These are phyloP conservation scores for Temnopleurus reevesii DNA, from an alignment of 53 echinoderm and acorn worm species.

Conservation along the genomic window DNA sequence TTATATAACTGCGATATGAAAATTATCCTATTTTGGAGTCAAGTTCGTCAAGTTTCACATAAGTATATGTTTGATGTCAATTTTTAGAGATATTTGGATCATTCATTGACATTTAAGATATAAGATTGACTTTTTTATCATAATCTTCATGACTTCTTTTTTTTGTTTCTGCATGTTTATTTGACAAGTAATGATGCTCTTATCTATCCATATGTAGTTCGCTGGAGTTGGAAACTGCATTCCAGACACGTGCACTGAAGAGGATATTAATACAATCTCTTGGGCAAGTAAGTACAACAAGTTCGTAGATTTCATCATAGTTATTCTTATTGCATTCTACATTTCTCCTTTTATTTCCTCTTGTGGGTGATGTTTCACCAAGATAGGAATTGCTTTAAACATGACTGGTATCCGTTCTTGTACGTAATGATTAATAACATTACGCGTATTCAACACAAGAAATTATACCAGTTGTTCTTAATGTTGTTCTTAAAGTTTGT, in stretches of 20 bases:
- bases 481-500: too few relatives aligned
- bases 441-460: neutral
- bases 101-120: neutral
- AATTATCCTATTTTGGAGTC: too few relatives aligned
- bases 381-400: neutral
- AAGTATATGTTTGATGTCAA: too few relatives aligned
- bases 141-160: neutral
- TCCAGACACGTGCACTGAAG: constrained; percentile 10
- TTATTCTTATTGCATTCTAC: neutral
- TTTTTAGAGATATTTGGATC: too few relatives aligned
- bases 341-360: neutral
- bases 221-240: neutral
- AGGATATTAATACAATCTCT: neutral
- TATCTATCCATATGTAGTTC: neutral
- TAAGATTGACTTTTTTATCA: neutral
- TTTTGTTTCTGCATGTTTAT: neutral
- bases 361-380: neutral
- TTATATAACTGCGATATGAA: too few relatives aligned
- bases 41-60: too few relatives aligned
- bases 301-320: neutral
- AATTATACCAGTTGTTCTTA: too few relatives aligned
- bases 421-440: too few relatives aligned
- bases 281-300: neutral
- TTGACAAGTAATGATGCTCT: neutral
- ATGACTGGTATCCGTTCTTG: neutral